Conservation (phyloP, 2,888 invertebrate species). For the Microdon myrmicae region DNA sequence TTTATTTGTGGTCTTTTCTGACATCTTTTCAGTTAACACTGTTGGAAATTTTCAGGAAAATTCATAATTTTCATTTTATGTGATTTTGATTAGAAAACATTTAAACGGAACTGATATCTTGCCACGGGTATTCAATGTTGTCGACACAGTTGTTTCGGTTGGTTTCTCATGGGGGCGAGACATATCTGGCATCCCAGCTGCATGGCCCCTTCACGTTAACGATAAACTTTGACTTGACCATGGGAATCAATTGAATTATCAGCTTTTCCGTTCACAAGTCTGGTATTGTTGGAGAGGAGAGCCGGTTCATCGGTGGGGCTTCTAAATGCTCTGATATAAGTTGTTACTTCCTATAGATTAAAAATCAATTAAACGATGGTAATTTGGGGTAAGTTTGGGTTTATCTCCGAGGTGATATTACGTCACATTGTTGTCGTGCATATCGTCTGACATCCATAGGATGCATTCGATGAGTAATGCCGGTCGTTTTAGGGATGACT, state of each 20-base stretch:
- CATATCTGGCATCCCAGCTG: too few species aligned
- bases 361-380: slow-evolving; percentile 42
- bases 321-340: too few species aligned
- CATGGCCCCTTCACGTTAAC: neutral
- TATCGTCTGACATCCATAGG: too few species aligned
- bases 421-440: too few species aligned
- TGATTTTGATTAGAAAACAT: slow-evolving; percentile 48
- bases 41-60: slow-evolving; percentile 35
- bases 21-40: slow-evolving; percentile 28
- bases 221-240: slow-evolving; percentile 45
- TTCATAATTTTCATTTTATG: slow-evolving; percentile 46
- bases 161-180: neutral
- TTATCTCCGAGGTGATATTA: slow-evolving; percentile 40
- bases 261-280: slow-evolving; percentile 14
- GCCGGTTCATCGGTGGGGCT: too few species aligned
- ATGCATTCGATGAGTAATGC: too few species aligned
- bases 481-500: too few species aligned
- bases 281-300: slow-evolving; percentile 35
- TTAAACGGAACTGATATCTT: slow-evolving; percentile 4
- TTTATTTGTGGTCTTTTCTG: slow-evolving; percentile 6
- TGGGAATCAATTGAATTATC: slow-evolving; percentile 26
- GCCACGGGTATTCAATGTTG: neutral
- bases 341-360: too few species aligned
- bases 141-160: slow-evolving; percentile 8
- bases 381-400: slow-evolving; percentile 34